Evolutionary conservation across 2,113 vertebrate species (phyloP).

Genomic region (Tichodroma muraria): DNA sequence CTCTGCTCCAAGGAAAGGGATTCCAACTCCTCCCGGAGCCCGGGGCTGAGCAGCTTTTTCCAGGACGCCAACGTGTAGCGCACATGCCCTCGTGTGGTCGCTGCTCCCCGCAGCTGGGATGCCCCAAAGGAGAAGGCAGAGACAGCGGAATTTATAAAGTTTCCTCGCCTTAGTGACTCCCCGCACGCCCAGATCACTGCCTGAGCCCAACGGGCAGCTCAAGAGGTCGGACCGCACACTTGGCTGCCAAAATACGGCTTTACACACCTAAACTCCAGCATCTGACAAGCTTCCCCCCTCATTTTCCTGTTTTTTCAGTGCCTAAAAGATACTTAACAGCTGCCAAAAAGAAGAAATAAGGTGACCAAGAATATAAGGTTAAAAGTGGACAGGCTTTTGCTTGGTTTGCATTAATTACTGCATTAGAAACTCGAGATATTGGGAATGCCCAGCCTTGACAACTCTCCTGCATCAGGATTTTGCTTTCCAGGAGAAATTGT

Average conservation of each 20-base stretch:
- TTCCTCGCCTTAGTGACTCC: rapidly evolving
- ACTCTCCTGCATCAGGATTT: not conserved
- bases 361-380: not conserved
- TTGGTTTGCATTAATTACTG: not conserved
- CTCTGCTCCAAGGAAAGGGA: not conserved
- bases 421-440: not conserved
- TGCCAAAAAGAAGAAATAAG: not conserved
- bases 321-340: not conserved
- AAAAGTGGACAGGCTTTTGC: not conserved
- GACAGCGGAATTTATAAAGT: not conserved
- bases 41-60: not conserved
- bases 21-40: rapidly evolving
- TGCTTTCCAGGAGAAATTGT: not conserved
- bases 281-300: not conserved
- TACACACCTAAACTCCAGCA: not conserved
- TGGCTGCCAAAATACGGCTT: not conserved
- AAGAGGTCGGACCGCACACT: not conserved
- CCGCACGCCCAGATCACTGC: not conserved
- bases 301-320: not conserved
- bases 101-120: not conserved
- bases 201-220: not conserved
- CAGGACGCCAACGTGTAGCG: not conserved
- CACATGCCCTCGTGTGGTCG: conserved; percentile 19
- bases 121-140: too few relatives aligned
- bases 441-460: not conserved